Evolutionary conservation across 2,888 invertebrate species (phyloP).

Genomic region (Apamea anceps): DNA sequence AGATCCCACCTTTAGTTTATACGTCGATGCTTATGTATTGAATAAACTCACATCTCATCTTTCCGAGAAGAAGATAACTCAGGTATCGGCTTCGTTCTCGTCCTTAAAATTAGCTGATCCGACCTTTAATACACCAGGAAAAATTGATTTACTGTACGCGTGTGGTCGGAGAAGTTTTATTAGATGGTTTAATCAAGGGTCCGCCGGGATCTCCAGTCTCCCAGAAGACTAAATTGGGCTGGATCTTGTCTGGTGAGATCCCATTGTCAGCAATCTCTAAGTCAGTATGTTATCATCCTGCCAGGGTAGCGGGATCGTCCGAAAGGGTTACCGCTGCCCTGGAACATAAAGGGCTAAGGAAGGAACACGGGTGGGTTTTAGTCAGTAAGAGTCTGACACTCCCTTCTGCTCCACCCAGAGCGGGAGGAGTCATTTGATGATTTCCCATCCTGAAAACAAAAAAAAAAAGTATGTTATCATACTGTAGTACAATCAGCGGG

Average conservation of each 20-base stretch:
- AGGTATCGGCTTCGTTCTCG: not conserved
- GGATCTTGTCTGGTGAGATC: slow-evolving; percentile 6
- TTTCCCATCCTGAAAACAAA: no score
- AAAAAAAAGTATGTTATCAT: not conserved
- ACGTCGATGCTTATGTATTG: slow-evolving; percentile 7
- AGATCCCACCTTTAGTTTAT: not conserved
- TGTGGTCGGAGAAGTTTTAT: not conserved
- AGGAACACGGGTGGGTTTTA: no score
- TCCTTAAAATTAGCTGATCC: not conserved
- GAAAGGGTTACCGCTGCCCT: no score
- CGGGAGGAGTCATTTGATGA: no score
- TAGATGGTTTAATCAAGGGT: not conserved
- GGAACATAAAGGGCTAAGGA: no score
- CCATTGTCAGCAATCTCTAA: not conserved
- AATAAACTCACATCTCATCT: not conserved
- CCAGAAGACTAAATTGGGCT: not conserved
- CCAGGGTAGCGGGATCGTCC: no score
- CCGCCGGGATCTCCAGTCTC: not conserved
- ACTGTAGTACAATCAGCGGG: not conserved
- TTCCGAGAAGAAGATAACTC: not conserved
- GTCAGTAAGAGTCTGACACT: no score
- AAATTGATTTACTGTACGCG: slow-evolving; percentile 3
- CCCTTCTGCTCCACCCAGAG: no score
- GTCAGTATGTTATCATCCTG: no score
- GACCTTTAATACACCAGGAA: not conserved